Evolutionary conservation across 1,140 invertebrate genomes (phyloP).

Genomic region (Zaprionus africanus): DNA sequence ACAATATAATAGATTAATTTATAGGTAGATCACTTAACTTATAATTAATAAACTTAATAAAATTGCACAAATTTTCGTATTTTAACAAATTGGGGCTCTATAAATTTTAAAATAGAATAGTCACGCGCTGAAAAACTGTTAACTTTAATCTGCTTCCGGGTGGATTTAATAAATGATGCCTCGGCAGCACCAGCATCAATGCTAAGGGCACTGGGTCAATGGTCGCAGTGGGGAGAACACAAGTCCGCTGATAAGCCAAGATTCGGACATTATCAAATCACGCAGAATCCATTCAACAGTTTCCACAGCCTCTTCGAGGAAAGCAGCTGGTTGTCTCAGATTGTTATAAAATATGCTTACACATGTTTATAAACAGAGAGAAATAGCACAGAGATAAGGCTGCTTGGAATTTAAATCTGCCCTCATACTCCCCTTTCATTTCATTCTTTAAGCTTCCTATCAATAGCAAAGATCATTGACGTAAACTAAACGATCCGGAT

Average conservation of each 20-base stretch:
- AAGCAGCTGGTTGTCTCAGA: neutral
- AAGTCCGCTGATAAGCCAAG: conserved; percentile 14
- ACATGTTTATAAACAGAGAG: neutral
- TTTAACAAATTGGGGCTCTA: neutral
- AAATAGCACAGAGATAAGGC: neutral
- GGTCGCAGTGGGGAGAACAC: neutral
- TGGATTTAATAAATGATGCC: neutral
- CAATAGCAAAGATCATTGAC: conserved; percentile 66
- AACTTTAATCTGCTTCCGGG: conserved; percentile 19
- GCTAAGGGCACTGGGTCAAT: conserved; percentile 24
- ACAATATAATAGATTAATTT: neutral
- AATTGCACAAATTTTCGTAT: neutral
- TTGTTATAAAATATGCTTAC: neutral
- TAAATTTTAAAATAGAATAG: neutral
- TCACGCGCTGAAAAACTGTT: neutral
- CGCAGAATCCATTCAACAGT: conserved; percentile 33
- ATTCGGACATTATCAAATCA: conserved; percentile 11
- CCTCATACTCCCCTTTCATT: neutral
- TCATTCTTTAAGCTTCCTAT: conserved; percentile 1
- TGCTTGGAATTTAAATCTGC: conserved; percentile 7
- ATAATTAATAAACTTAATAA: no score
- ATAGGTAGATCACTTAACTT: neutral
- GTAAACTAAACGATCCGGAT: conserved; percentile 9
- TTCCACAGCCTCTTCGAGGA: neutral
- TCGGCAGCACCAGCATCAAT: neutral